Base-by-base conservation (phyloP, 2,113 vertebrate genomes). In the Perca flavescens region DNA sequence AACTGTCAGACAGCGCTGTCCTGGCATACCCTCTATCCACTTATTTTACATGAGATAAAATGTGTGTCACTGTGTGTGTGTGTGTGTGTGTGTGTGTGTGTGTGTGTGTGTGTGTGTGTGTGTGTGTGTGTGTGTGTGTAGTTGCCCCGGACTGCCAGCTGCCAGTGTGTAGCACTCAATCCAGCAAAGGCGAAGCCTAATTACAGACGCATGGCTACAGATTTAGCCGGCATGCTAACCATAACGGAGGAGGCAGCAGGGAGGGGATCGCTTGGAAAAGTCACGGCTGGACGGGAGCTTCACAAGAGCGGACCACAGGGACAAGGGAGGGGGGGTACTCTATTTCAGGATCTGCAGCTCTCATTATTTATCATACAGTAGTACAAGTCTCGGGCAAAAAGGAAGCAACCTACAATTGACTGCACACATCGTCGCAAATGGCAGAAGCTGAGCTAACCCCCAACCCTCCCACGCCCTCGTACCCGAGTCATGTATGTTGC, bases 191-290 rank as follows among this genome's bases (percentile, higher is more conserved):
- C 90, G 52, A 90, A 85, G 92, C 95, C 94, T 96, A 96, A 96
- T 96, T 96, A 96, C 95, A 96, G 95, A 91, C 89, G 92, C 94
- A 87, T 75, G 91, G 93, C 93, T 93, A 94, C 95, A 95, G 90
- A 95, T 96, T 95, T 96, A 96, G 95, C 93, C 94, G 89, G 93
- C 92, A 96, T 95, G 95, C 94, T 96, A 96, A 96, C 95, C 95
- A 95, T 89, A 95, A 95, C 94, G 94, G 94, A 94, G 94, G 94
- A 95, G 93, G 94, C 93, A 89, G 92, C 93, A 95, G 94, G 94
- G 95, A 95, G 94, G 94, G 93, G 93, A 93, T 93, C 89, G 43
- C 90, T 91, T 92, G 92, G 94, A 94, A 94, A 93, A 95, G 93
- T 93, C 91, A 93, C 86, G 92, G 94, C 95, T 94, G 95, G 94